These are phyloP conservation scores for Tinea pellionella DNA, from an alignment of 2,888 invertebrate genomes.

Conservation along the genomic window DNA sequence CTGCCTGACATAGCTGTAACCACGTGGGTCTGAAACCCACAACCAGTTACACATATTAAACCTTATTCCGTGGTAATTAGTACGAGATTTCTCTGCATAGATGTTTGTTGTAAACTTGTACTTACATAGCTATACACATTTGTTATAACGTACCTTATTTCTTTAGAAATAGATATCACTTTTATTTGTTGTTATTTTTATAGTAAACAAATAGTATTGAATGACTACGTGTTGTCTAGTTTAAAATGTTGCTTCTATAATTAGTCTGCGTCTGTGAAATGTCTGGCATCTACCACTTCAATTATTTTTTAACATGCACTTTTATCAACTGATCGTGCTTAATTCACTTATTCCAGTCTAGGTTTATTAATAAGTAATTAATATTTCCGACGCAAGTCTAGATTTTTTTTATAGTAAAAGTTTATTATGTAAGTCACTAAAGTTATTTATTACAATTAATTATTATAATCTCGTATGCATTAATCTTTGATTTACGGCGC, in stretches of 20 bases:
- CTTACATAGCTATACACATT: neutral
- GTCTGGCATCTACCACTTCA: neutral
- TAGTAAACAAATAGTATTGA: neutral
- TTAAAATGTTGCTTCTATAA: neutral
- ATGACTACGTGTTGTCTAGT: neutral
- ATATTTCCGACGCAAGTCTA: too few species aligned
- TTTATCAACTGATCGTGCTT: neutral
- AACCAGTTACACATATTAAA: neutral
- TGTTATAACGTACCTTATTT: neutral
- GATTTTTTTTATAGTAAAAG: neutral
- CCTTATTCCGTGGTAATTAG: too few species aligned
- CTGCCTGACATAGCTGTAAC: neutral
- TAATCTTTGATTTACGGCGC: neutral
- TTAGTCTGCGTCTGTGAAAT: constrained; percentile 1
- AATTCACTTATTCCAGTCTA: too few species aligned
- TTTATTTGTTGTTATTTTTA: neutral
- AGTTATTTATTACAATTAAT: too few species aligned
- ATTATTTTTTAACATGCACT: neutral
- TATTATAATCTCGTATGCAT: neutral
- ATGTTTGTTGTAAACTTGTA: too few species aligned
- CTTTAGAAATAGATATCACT: neutral
- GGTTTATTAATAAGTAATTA: too few species aligned
- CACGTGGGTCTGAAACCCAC: neutral
- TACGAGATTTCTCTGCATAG: too few species aligned
- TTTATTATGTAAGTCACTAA: neutral